Evolutionary conservation across 2,888 invertebrate species (phyloP).

Genomic region (Nebria salina): DNA sequence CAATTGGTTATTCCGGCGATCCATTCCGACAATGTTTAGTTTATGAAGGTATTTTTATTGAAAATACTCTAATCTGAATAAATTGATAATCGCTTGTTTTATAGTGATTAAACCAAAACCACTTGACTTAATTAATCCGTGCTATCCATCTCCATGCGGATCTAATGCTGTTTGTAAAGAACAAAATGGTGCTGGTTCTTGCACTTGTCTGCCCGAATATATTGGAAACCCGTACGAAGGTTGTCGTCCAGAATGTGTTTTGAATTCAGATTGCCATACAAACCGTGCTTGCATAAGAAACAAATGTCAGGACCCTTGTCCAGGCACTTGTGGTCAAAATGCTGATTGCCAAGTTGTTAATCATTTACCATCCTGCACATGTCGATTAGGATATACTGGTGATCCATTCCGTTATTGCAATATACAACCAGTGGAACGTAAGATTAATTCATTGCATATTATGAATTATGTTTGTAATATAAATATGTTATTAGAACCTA

Average conservation of each 20-base stretch:
- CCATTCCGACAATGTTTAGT: constrained; percentile 74
- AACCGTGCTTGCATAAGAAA: constrained; percentile 67
- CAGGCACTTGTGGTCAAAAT: constrained; percentile 74
- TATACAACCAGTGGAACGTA: constrained; percentile 65
- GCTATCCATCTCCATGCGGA: constrained; percentile 68
- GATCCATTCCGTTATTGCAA: constrained; percentile 59
- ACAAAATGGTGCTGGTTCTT: constrained; percentile 65
- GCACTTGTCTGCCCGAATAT: constrained; percentile 65
- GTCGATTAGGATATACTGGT: constrained; percentile 65
- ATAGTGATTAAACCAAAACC: constrained; percentile 28
- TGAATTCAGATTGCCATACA: constrained; percentile 68
- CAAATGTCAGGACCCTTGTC: constrained; percentile 69
- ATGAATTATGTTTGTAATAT: neutral
- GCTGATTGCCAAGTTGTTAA: constrained; percentile 67
- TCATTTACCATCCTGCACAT: constrained; percentile 62
- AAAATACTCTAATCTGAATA: neutral
- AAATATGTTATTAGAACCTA: constrained; percentile 28
- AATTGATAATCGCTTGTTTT: neutral
- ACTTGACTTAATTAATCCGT: constrained; percentile 63
- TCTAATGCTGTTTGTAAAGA: constrained; percentile 65
- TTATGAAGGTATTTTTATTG: constrained; percentile 9
- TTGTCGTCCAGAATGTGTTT: constrained; percentile 68
- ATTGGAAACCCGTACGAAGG: constrained; percentile 70
- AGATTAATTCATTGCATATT: constrained; percentile 54
- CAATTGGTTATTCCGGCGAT: constrained; percentile 75